Percentiles rank a stretch among this genome's conserved stretches.
Evolutionary conservation across 2,888 invertebrate genomes (phyloP).

Genomic region (Isoperla grammatica): DNA sequence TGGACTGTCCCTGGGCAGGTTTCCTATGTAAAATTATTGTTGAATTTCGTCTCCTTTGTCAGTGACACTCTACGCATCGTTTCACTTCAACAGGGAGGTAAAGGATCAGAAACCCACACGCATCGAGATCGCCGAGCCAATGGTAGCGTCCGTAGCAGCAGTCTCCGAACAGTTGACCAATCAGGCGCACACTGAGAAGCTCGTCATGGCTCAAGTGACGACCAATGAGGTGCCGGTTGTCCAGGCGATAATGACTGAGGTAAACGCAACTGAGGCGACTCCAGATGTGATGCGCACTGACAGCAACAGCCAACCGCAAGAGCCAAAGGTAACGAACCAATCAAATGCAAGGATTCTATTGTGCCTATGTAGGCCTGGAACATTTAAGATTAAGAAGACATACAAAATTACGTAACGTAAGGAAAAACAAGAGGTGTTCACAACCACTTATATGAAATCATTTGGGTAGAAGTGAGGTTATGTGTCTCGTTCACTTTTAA

Average conservation of each 20-base stretch:
- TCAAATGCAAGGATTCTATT: conserved; percentile 9
- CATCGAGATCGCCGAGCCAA: conserved; percentile 16
- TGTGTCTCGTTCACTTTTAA: too few relatives aligned
- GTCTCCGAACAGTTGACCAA: conserved; percentile 21
- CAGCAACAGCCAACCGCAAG: conserved; percentile 7
- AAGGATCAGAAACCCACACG: not conserved
- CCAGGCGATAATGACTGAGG: not conserved
- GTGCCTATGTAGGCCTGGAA: not conserved
- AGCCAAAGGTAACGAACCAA: conserved; percentile 10
- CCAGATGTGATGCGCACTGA: not conserved
- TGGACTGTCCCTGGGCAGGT: too few relatives aligned
- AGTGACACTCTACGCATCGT: too few relatives aligned
- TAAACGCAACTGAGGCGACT: conserved; percentile 3
- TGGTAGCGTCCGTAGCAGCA: conserved; percentile 26
- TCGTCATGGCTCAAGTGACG: conserved; percentile 8
- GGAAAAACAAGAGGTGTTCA: too few relatives aligned
- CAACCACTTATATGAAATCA: too few relatives aligned
- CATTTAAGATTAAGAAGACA: conserved; percentile 1
- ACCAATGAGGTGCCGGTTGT: not conserved
- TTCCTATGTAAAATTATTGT: too few relatives aligned
- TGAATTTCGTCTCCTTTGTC: too few relatives aligned
- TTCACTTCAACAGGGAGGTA: not conserved
- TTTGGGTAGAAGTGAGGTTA: too few relatives aligned
- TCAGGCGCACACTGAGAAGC: conserved; percentile 7
- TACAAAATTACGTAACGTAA: too few relatives aligned